A percentile compares a stretch with the other conserved stretches of the same genome.
phyloP scores from a whole-genome alignment of 2,797 vertebrate species.

The Otus scops region DNA sequence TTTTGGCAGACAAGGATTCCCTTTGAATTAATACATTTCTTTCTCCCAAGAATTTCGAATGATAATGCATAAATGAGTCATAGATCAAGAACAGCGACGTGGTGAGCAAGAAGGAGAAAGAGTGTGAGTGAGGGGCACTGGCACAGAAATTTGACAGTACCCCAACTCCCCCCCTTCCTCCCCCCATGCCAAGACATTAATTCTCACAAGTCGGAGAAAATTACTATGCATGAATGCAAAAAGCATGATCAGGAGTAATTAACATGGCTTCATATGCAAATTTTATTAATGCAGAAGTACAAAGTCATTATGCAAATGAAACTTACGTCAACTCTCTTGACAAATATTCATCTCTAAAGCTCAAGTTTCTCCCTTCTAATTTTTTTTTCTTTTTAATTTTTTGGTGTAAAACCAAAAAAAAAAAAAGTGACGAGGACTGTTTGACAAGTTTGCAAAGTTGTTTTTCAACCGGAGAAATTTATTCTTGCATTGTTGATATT shows the following conservation, averaged over 20 bases:
- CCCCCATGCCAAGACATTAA: constrained; percentile 95
- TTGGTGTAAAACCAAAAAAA: constrained; percentile 41
- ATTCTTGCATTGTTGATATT: constrained; percentile 76
- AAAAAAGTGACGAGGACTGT: constrained; percentile 72
- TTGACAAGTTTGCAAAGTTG: constrained; percentile 87
- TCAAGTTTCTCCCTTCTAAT: constrained; percentile 86
- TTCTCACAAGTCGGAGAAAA: constrained; percentile 99
- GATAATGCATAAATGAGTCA: constrained; percentile 76
- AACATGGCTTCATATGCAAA: constrained; percentile 99
- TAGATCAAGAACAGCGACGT: constrained; percentile 69
- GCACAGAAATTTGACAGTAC: constrained; percentile 78
- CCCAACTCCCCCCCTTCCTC: constrained; percentile 68
- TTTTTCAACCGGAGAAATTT: constrained; percentile 83
- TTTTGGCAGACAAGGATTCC: constrained; percentile 62
- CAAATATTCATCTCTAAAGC: constrained; percentile 97
- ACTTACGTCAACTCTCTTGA: constrained; percentile 98
- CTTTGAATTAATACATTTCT: constrained; percentile 73
- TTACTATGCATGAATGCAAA: constrained; percentile 99
- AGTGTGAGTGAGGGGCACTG: constrained; percentile 73
- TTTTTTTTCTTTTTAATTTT: constrained; percentile 74
- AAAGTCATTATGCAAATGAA: constrained; percentile 99
- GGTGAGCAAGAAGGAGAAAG: constrained; percentile 66
- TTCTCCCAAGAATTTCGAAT: constrained; percentile 71
- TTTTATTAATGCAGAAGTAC: constrained; percentile 99
- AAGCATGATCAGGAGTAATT: constrained; percentile 99